Conservation (phyloP, 2,113 vertebrate species). For the Mus pahari region DNA sequence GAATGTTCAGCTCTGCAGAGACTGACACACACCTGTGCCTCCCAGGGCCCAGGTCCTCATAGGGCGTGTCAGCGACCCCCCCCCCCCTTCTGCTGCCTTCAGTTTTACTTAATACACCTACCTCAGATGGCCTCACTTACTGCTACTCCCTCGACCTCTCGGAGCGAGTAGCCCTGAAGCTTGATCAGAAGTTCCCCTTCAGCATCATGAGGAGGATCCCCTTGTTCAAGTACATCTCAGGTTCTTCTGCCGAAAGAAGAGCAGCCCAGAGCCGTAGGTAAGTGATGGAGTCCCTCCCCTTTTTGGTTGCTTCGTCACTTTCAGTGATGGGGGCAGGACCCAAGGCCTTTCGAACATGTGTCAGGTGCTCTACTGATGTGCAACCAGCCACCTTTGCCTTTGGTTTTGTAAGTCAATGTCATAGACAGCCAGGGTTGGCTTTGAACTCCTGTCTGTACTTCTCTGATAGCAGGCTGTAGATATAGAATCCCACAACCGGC, state of each 20-base stretch:
- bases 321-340: neutral
- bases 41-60: neutral
- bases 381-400: neutral
- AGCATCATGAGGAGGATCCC: constrained; percentile 85
- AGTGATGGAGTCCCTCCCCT: constrained; percentile 61
- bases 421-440: too few species aligned
- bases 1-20: neutral
- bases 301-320: neutral
- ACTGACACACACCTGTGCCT: neutral
- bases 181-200: constrained; percentile 89
- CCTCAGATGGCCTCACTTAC: constrained; percentile 88
- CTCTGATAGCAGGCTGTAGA: neutral
- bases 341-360: neutral
- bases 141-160: constrained; percentile 88
- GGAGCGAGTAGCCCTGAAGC: constrained; percentile 80
- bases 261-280: constrained; percentile 85
- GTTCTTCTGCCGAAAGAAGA: constrained; percentile 86
- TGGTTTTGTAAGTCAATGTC: neutral
- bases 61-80: neutral
- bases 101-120: constrained; percentile 77
- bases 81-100: neutral
- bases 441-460: neutral
- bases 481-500: neutral
- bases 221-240: constrained; percentile 87
- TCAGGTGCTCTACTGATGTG: neutral